A percentile compares a stretch with the other conserved stretches of the same genome.
Evolutionary conservation across 1,140 invertebrate species (phyloP).

Genomic region (Euwallacea similis): DNA sequence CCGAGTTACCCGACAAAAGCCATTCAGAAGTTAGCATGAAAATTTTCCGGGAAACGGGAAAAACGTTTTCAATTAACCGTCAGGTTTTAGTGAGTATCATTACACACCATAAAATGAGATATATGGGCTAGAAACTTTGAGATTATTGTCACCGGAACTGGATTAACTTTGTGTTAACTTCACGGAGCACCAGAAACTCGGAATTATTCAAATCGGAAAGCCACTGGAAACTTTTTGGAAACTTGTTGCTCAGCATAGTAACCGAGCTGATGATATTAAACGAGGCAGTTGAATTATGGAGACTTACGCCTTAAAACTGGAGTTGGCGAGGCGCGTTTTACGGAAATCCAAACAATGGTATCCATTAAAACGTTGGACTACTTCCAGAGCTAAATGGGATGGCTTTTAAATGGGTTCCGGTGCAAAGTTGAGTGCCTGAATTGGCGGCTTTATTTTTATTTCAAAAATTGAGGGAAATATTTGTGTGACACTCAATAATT

Average conservation of each 20-base stretch:
- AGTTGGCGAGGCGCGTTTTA: neutral
- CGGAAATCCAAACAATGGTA: constrained; percentile 10
- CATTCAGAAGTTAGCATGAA: no score
- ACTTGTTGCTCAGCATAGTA: constrained; percentile 3
- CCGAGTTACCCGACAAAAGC: neutral
- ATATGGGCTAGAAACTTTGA: no score
- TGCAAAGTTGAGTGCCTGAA: neutral
- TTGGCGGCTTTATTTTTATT: no score
- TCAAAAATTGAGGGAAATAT: no score
- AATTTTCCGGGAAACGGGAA: no score
- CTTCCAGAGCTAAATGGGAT: neutral
- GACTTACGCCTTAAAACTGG: constrained; percentile 11
- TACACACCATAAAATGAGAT: no score
- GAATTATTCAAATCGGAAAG: neutral
- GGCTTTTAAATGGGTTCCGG: neutral
- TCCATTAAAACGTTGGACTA: constrained; percentile 11
- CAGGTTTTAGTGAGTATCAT: no score
- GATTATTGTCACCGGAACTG: no score
- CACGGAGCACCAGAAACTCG: no score
- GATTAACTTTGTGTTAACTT: no score
- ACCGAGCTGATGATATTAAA: neutral
- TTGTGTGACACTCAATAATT: no score
- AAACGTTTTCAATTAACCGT: no score
- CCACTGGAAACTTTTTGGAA: neutral
- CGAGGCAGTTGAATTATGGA: neutral